Evolutionary conservation across 2,797 vertebrate genomes (phyloP), one percentile per base, ranked within the genome.

Genomic region (Neosilurus hyrtlii): DNA sequence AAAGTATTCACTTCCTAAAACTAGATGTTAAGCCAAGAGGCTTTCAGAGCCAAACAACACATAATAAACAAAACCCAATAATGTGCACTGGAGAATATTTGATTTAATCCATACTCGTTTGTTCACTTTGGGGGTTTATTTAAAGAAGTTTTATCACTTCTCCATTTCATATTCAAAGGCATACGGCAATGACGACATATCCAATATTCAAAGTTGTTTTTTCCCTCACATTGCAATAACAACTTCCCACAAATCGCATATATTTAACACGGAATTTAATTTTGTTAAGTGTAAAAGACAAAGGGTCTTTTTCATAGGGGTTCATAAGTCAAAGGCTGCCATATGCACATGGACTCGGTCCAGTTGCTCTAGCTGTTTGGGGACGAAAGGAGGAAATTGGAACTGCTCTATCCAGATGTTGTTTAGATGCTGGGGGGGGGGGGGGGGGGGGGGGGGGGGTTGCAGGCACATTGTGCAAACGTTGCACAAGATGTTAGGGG

Each of bases 331-430:
- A 84, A 88, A 87, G 85, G 87, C 88, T 88, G 83, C 90, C 89
- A 91, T 88, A 88, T 86, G 86, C 88, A 56, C 56, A 80, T 93
- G 91, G 90, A 93, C 83, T 65, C 71, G 77, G 76, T 92, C 91
- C 92, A 93, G 85, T 78, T 77, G 52, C 84, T 81, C 83, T 82
- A 86, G 82, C 88, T 87, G 87, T 86, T 85, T 82, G 26, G 73
- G 57, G 62, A 86, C 35, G 30, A 76, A 87, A 84, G 73, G 73
- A 77, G 86, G 85, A 87, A 89, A 92, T 89, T 89, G 87, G 85
- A 89, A 89, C 43, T 62, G 30, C 24, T 75, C 22, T 56, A 67
- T 75, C 76, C 75, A 84, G 51, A 82, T 79, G 61, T 81, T 79
- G 76, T 54, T 71, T 30, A n/a, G 71, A 76, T 61, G 61, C 35